Evolutionary conservation across 1,140 invertebrate species (phyloP).

Genomic region (Propsilocerus akamusi): DNA sequence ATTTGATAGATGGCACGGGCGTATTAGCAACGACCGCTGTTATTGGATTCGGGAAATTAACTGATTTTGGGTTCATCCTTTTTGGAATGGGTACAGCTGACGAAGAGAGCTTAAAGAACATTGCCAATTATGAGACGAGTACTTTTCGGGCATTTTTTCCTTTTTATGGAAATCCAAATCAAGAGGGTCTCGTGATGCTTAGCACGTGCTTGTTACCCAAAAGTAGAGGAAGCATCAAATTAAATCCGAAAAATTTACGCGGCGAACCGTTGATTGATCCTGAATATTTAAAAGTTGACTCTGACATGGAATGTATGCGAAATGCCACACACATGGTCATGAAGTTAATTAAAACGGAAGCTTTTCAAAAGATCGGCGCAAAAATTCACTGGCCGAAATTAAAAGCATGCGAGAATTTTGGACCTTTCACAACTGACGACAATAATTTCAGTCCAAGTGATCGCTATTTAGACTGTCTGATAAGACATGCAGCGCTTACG

Average conservation of each 20-base stretch:
- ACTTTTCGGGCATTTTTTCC: slow-evolving; percentile 44
- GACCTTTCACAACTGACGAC: slow-evolving; percentile 18
- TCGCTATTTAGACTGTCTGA: slow-evolving; percentile 41
- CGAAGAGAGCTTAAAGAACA: slow-evolving; percentile 37
- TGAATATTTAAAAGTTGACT: slow-evolving; percentile 39
- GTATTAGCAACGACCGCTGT: slow-evolving; percentile 36
- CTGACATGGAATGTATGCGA: slow-evolving; percentile 41
- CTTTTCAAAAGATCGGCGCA: slow-evolving; percentile 38
- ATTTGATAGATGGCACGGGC: slow-evolving; percentile 36
- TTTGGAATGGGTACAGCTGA: slow-evolving; percentile 47
- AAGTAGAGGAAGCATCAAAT: slow-evolving; percentile 39
- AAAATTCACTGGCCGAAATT: slow-evolving; percentile 40
- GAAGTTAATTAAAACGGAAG: slow-evolving; percentile 28
- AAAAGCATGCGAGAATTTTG: slow-evolving; percentile 30
- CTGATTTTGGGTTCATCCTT: slow-evolving; percentile 34
- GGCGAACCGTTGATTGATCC: slow-evolving; percentile 55
- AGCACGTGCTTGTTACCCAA: slow-evolving; percentile 42
- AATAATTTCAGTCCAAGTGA: slow-evolving; percentile 23
- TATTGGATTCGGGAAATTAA: slow-evolving; percentile 28
- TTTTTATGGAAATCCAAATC: slow-evolving; percentile 32
- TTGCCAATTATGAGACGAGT: slow-evolving; percentile 44
- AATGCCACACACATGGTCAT: slow-evolving; percentile 37
- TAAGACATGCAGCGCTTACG: slow-evolving; percentile 39
- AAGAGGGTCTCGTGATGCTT: slow-evolving; percentile 48
- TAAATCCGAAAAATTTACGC: slow-evolving; percentile 32